Conservation (phyloP, 2,888 invertebrate species). For the Macrosiphum euphorbiae region DNA sequence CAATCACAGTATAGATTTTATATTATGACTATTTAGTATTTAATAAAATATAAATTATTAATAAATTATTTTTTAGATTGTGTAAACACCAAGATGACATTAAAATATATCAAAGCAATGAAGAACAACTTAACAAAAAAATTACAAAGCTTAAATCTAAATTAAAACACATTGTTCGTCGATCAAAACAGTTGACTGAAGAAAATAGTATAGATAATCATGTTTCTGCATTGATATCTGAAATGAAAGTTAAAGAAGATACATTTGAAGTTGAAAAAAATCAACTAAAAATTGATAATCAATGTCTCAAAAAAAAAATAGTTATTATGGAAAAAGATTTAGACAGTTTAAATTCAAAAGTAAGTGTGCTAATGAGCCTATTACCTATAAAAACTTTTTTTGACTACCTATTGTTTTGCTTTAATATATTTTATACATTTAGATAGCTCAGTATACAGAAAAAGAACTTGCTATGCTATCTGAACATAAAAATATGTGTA, state of each 20-base stretch:
- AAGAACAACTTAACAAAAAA: constrained; percentile 55
- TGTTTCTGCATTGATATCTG: constrained; percentile 58
- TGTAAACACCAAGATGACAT: constrained; percentile 56
- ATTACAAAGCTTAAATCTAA: constrained; percentile 49
- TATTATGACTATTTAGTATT: neutral
- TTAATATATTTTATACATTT: neutral
- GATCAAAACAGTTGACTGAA: constrained; percentile 55
- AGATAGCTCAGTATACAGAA: constrained; percentile 36
- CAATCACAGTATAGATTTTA: constrained; percentile 39
- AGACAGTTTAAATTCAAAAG: constrained; percentile 48
- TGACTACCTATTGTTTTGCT: neutral
- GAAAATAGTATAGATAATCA: constrained; percentile 65
- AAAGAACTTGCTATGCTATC: constrained; percentile 20
- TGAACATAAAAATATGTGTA: constrained; percentile 39
- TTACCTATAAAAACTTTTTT: neutral
- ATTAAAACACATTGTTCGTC: constrained; percentile 39
- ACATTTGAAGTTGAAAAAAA: constrained; percentile 46
- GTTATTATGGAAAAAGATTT: constrained; percentile 46
- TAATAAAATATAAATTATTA: neutral
- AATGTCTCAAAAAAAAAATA: constrained; percentile 53
- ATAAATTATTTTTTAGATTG: constrained; percentile 17
- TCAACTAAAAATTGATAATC: constrained; percentile 37
- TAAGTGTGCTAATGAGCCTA: neutral
- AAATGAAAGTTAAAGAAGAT: constrained; percentile 72
- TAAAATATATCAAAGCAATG: constrained; percentile 37